phyloP scores from a whole-genome alignment of 2,888 invertebrate species.

The Hemaris fuciformis region DNA sequence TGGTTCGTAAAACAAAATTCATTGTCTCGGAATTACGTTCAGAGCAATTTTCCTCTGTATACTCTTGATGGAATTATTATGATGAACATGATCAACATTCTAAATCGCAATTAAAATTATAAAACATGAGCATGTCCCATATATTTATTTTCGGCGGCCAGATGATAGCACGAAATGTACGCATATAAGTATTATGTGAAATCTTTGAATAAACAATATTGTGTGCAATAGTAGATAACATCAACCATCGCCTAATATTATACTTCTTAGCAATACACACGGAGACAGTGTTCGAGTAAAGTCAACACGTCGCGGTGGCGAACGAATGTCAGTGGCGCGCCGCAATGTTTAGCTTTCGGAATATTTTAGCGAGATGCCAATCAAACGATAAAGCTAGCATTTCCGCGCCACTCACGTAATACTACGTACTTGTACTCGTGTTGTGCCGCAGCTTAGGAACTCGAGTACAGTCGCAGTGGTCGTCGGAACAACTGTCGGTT shows the following conservation, averaged over 20 bases:
- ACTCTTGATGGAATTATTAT: too few relatives aligned
- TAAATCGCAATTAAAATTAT: too few relatives aligned
- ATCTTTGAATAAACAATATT: neutral
- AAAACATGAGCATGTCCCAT: too few relatives aligned
- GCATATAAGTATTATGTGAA: neutral
- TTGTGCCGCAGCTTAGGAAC: neutral
- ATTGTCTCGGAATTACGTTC: too few relatives aligned
- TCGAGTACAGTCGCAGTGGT: too few relatives aligned
- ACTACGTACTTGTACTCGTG: neutral
- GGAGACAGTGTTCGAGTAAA: neutral
- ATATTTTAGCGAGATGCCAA: too few relatives aligned
- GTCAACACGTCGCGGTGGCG: neutral
- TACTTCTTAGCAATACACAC: neutral
- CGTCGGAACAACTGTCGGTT: too few relatives aligned
- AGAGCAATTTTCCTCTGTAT: too few relatives aligned
- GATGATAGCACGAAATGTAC: neutral
- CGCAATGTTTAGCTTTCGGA: too few relatives aligned
- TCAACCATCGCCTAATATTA: neutral
- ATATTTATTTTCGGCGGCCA: neutral
- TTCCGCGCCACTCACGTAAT: neutral
- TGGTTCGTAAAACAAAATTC: neutral
- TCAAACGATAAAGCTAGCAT: too few relatives aligned
- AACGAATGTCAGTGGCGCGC: too few relatives aligned
- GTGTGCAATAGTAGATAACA: neutral
- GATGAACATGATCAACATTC: too few relatives aligned